A percentile compares a stretch with the other conserved stretches of the same genome.
phyloP scores from a whole-genome alignment of 2,888 invertebrate species.

The Mechanitis messenoides region DNA sequence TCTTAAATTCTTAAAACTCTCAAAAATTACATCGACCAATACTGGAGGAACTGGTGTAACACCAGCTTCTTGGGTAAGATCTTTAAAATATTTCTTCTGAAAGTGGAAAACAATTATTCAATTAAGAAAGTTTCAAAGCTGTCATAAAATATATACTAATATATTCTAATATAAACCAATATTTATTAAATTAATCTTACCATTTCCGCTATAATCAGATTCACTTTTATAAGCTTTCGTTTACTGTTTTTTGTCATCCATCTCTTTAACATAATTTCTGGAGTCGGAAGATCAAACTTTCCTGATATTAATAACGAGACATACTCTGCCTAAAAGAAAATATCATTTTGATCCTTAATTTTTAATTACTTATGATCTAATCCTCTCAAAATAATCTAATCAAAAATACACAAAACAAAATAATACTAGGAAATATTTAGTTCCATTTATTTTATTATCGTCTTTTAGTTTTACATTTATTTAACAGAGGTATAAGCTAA shows the following conservation, averaged over 20 bases:
- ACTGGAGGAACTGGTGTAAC: conserved; percentile 52
- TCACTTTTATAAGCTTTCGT: conserved; percentile 57
- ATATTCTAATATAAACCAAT: too few relatives aligned
- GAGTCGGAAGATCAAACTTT: conserved; percentile 76
- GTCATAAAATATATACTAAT: background rate
- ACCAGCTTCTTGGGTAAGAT: conserved; percentile 55
- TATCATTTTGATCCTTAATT: too few relatives aligned
- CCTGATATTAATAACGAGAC: conserved; percentile 78
- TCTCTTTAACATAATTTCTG: conserved; percentile 79
- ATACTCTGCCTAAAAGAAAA: conserved; percentile 73
- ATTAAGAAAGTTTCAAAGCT: background rate
- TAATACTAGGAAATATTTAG: too few relatives aligned
- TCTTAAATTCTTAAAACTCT: conserved; percentile 54
- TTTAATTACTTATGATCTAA: too few relatives aligned
- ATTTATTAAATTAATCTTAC: conserved; percentile 34
- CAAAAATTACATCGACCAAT: conserved; percentile 52
- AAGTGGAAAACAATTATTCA: conserved; percentile 10
- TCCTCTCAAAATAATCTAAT: too few relatives aligned
- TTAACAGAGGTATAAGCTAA: too few relatives aligned
- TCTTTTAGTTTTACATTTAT: too few relatives aligned
- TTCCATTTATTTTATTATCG: too few relatives aligned
- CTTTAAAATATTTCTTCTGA: conserved; percentile 60
- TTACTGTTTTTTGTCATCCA: conserved; percentile 59
- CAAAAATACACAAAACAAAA: too few relatives aligned
- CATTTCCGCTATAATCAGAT: conserved; percentile 51